Conservation (phyloP, 2,797 vertebrate genomes). For the Enteromius unitaeniatus region DNA sequence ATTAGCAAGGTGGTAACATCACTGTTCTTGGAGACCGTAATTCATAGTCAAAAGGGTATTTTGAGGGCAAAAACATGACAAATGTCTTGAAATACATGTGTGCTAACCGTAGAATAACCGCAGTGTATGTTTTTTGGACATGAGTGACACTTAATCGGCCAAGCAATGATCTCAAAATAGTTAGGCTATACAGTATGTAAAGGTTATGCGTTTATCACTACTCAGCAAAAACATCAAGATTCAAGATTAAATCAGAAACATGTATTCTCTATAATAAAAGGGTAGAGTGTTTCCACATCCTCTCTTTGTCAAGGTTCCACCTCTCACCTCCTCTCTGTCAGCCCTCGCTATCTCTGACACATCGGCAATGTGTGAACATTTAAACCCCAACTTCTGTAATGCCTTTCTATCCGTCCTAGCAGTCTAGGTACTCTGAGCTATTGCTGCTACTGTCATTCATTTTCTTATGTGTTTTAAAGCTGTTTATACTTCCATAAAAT, state of each 20-base stretch:
- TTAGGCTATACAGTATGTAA: not conserved
- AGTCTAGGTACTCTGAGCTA: not conserved
- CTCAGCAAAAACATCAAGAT: not conserved
- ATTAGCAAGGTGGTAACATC: not conserved
- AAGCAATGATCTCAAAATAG: not conserved
- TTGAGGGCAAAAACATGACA: not conserved
- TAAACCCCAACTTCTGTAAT: conserved; percentile 11
- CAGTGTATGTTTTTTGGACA: not conserved
- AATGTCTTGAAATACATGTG: not conserved
- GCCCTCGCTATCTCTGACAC: conserved; percentile 5
- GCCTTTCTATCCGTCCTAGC: not conserved
- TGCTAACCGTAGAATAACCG: not conserved
- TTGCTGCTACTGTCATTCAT: conserved; percentile 14
- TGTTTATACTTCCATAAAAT: conserved; percentile 10
- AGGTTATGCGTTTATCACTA: not conserved
- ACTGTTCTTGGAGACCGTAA: not conserved
- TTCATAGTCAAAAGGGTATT: not conserved
- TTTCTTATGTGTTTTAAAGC: conserved; percentile 6
- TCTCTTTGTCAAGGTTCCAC: conserved; percentile 5
- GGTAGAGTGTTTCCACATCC: not conserved
- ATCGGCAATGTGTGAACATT: conserved; percentile 17
- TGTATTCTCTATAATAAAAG: not conserved
- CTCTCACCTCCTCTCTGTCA: not conserved
- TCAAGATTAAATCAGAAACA: not conserved
- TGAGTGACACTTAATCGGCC: not conserved